Evolutionary conservation across 2,797 vertebrate genomes (phyloP), one percentile per base, ranked within the genome.

Genomic region (Brotula barbata): DNA sequence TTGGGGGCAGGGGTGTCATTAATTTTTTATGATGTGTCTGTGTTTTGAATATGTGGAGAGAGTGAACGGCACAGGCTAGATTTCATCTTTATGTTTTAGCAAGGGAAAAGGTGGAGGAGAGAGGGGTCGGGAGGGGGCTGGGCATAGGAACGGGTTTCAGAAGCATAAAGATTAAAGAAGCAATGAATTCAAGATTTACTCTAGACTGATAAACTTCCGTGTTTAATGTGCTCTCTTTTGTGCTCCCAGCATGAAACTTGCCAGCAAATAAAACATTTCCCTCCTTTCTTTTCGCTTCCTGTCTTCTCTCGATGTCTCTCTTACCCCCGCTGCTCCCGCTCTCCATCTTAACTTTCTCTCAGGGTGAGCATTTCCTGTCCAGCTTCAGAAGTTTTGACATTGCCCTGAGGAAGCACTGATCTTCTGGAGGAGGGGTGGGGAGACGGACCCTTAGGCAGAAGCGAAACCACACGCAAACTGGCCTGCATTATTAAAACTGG

Each of bases 1-100:
- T 85, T 81, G 91, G 61, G 7, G 20, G 13, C 15, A 33, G 19
- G 48, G 64, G 93, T 93, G 94, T 97, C 96, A 99, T 99, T 98
- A 97, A 97, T 95, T 96, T 97, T 98, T 96, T 70, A 98, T 96
- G 95, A 96, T 94, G 94, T 92, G 94, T 97, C 95, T 96, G 94
- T 95, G 93, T 95, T 96, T 96, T 85, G 92, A 90, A 92, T 64
- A 20, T 17, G 57, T 52, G 43, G 70, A 4, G 86, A 91, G 93
- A 95, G 91, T 94, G 90, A 92, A 93, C 89, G 90, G 92, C 89
- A 93, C 90, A 88, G 92, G 91, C 90, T 92, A 92, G 92, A 90
- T 93, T 94, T 94, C 92, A 92, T 94, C 93, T 93, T 93, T 90
- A 89, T 92, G 92, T 95, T 94, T 95, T 92, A 94, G 92, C 91